Percentiles rank a stretch among this genome's conserved stretches.
Evolutionary conservation across 2,113 vertebrate species (phyloP).

Genomic region (Stictonetta naevosa): DNA sequence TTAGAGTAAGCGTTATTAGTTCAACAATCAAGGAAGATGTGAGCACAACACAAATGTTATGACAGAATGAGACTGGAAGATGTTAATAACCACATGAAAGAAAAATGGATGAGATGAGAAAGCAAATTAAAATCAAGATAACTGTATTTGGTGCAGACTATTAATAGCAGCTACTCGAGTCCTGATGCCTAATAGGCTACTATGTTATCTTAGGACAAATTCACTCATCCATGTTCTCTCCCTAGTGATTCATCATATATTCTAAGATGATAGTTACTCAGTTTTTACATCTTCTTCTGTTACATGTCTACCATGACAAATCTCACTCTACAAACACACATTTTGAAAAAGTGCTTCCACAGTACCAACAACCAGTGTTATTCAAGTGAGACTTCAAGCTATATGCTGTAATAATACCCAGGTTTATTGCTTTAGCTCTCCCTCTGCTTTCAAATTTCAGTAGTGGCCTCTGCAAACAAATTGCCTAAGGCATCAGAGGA

Average conservation of each 20-base stretch:
- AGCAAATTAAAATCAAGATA: background rate
- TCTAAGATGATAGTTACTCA: background rate
- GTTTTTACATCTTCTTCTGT: background rate
- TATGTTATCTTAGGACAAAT: background rate
- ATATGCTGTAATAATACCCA: background rate
- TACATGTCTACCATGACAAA: background rate
- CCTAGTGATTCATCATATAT: background rate
- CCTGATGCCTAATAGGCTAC: background rate
- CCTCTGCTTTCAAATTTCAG: background rate
- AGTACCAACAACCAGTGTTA: background rate
- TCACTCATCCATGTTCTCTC: background rate
- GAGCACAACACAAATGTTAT: background rate
- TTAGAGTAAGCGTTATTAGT: background rate
- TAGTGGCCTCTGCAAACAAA: background rate
- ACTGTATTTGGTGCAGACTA: background rate
- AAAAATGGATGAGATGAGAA: background rate
- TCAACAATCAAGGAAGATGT: background rate
- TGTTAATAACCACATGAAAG: background rate
- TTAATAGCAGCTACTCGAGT: background rate
- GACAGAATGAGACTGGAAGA: background rate
- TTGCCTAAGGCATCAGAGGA: background rate
- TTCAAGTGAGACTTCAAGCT: background rate
- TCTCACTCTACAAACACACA: fast-evolving
- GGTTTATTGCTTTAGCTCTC: background rate
- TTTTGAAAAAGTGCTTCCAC: background rate